These are phyloP conservation scores for Zelleria hepariella DNA, from an alignment of 2,888 invertebrate genomes.

Conservation along the genomic window DNA sequence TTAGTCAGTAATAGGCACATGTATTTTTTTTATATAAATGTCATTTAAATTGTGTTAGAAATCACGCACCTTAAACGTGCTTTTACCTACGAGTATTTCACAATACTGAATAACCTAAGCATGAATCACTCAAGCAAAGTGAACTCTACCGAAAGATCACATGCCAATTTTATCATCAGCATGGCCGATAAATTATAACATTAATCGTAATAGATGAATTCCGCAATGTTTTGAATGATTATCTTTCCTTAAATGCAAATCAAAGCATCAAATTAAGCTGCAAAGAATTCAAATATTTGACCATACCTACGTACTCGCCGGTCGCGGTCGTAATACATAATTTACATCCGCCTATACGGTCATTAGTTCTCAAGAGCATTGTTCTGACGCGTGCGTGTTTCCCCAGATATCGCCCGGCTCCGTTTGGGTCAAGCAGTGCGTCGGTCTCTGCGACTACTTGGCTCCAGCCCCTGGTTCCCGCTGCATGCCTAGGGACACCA, in stretches of 20 bases:
- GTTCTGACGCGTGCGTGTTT: constrained; percentile 26
- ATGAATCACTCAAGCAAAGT: not conserved
- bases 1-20: too few relatives aligned
- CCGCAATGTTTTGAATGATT: not conserved
- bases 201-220: not conserved
- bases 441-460: constrained; percentile 53
- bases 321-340: not conserved
- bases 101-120: not conserved
- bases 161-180: not conserved
- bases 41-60: too few relatives aligned
- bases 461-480: constrained; percentile 27
- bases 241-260: too few relatives aligned
- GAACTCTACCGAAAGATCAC: not conserved
- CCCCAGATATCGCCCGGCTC: constrained; percentile 57
- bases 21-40: too few relatives aligned
- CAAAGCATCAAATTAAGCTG: not conserved
- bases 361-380: constrained; percentile 18
- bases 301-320: not conserved
- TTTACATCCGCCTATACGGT: not conserved
- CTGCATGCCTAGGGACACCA: constrained; percentile 41
- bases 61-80: not conserved
- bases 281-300: not conserved
- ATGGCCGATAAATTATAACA: not conserved
- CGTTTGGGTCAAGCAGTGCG: constrained; percentile 61
- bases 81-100: not conserved